A percentile compares a stretch with the other conserved stretches of the same genome.
phyloP scores from a whole-genome alignment of 1,140 invertebrate genomes.

The Parapsyche elsis region DNA sequence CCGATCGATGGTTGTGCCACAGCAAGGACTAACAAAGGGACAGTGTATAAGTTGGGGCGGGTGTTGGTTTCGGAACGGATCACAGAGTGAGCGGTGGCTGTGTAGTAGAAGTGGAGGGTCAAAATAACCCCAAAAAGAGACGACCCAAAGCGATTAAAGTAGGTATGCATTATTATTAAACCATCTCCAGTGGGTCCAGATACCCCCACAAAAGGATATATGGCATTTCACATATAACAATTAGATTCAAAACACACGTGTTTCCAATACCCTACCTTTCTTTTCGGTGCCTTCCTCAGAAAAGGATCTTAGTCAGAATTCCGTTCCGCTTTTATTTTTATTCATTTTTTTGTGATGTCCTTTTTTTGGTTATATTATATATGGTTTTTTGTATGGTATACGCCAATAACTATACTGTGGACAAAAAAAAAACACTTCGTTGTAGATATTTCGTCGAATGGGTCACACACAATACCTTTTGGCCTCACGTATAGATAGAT shows the following conservation, averaged over 20 bases:
- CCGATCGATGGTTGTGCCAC: conserved; percentile 3
- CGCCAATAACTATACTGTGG: background rate
- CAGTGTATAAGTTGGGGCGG: background rate
- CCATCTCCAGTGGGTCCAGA: conserved; percentile 34
- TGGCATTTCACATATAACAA: conserved; percentile 46
- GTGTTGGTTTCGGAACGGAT: conserved; percentile 29
- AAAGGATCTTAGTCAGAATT: conserved; percentile 41
- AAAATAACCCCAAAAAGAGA: conserved; percentile 26
- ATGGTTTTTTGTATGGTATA: background rate
- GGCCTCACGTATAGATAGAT: too few relatives aligned
- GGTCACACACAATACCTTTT: too few relatives aligned
- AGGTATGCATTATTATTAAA: conserved; percentile 47
- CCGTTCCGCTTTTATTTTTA: conserved; percentile 44
- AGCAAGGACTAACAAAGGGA: conserved; percentile 20
- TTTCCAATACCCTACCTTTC: conserved; percentile 42
- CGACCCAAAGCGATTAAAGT: conserved; percentile 40
- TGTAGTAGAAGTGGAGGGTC: background rate
- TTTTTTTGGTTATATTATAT: background rate
- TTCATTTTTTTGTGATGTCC: conserved; percentile 25
- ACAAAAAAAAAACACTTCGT: background rate
- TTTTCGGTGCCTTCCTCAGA: conserved; percentile 20
- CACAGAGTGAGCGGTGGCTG: conserved; percentile 23
- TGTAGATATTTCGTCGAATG: background rate
- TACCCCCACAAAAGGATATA: conserved; percentile 42
- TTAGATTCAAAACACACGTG: conserved; percentile 45